Conservation (phyloP, 2,888 invertebrate species). For the Thecophora atra region DNA sequence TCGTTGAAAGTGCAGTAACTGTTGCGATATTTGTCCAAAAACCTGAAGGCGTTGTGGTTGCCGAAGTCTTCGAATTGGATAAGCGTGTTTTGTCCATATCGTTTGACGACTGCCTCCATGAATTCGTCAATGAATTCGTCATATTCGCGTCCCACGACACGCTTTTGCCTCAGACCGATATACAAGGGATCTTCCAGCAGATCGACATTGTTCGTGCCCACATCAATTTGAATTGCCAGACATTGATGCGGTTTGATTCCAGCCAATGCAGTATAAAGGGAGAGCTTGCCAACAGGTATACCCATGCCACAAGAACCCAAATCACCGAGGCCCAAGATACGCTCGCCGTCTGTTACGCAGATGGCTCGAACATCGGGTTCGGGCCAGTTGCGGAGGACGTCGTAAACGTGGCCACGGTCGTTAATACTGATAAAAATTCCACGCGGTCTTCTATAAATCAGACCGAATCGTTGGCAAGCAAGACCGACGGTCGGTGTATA, state of each 20-base stretch:
- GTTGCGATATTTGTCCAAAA: conserved; percentile 89
- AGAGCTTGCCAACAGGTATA: conserved; percentile 96
- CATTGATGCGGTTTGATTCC: conserved; percentile 97
- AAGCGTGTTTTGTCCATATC: conserved; percentile 86
- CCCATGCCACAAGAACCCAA: conserved; percentile 97
- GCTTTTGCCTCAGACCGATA: conserved; percentile 87
- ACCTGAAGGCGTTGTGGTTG: conserved; percentile 94
- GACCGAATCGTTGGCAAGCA: conserved; percentile 96
- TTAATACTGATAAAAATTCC: conserved; percentile 96
- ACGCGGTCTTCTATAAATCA: conserved; percentile 92
- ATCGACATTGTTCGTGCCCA: conserved; percentile 91
- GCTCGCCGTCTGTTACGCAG: conserved; percentile 96
- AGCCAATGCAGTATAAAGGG: conserved; percentile 94
- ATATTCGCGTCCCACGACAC: conserved; percentile 86
- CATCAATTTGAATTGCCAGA: conserved; percentile 92
- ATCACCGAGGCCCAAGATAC: conserved; percentile 96
- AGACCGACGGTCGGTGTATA: conserved; percentile 98
- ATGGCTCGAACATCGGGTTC: conserved; percentile 86
- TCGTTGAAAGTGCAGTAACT: conserved; percentile 98
- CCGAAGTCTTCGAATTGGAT: conserved; percentile 98
- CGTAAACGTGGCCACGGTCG: conserved; percentile 91
- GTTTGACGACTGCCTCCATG: conserved; percentile 90
- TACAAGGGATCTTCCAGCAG: conserved; percentile 93
- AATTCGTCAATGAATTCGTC: conserved; percentile 96
- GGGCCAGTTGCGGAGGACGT: conserved; percentile 75